phyloP scores from a whole-genome alignment of 2,888 invertebrate genomes.

The Rhopalosiphum nymphaeae region DNA sequence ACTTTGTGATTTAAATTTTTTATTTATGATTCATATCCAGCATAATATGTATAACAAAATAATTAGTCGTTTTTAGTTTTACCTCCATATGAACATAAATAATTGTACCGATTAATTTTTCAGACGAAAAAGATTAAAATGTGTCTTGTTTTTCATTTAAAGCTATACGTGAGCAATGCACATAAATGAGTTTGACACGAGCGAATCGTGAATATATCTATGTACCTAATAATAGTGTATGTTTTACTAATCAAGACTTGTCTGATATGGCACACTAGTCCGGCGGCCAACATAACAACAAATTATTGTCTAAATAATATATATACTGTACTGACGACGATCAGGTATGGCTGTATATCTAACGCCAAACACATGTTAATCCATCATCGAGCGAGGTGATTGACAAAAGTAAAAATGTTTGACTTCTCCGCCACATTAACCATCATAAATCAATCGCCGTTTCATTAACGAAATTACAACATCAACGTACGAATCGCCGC shows the following conservation, averaged over 20 bases:
- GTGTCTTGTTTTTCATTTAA: not conserved
- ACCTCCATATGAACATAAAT: not conserved
- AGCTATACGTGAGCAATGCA: not conserved
- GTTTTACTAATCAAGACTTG: conserved; percentile 31
- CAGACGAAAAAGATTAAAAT: not conserved
- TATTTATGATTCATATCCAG: no score
- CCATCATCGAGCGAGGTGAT: conserved; percentile 44
- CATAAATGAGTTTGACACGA: not conserved
- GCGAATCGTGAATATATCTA: not conserved
- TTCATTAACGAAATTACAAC: conserved; percentile 54
- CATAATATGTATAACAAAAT: no score
- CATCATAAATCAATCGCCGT: conserved; percentile 59
- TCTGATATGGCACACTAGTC: not conserved
- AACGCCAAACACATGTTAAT: conserved; percentile 33
- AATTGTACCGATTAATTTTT: not conserved
- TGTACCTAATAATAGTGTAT: not conserved
- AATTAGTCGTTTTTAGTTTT: not conserved
- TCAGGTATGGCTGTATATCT: not conserved
- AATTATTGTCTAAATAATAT: not conserved
- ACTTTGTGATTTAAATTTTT: no score
- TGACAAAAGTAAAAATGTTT: conserved; percentile 46
- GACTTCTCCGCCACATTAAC: conserved; percentile 32
- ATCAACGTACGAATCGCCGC: not conserved
- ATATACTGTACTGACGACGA: not conserved
- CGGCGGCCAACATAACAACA: not conserved